phyloP scores from a whole-genome alignment of 1,140 invertebrate species.

The Lordiphosa stackelbergi region DNA sequence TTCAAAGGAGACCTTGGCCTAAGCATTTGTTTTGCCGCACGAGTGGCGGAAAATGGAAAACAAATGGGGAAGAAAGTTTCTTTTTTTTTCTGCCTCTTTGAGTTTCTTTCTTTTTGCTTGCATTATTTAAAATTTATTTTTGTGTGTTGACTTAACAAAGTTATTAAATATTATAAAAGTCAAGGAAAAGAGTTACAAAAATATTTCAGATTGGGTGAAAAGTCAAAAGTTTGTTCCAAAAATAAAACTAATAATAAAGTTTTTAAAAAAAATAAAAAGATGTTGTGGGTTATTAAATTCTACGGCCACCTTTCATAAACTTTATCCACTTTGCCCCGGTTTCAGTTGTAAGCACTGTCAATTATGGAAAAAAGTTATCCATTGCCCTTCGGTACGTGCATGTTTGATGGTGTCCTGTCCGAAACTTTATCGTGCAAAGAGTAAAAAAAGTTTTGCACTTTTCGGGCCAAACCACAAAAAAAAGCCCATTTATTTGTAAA shows the following conservation, averaged over 20 bases:
- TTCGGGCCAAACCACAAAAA: conserved; percentile 16
- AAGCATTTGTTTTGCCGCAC: conserved; percentile 10
- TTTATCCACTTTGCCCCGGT: conserved; percentile 2
- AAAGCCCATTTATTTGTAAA: conserved; percentile 2
- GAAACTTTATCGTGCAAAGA: conserved; percentile 14
- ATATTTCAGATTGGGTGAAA: background rate
- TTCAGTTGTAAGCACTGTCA: conserved; percentile 27
- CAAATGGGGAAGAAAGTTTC: conserved; percentile 6
- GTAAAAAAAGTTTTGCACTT: conserved; percentile 25
- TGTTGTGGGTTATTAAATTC: background rate
- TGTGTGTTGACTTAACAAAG: conserved; percentile 4
- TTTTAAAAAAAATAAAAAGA: no score
- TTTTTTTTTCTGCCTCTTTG: conserved; percentile 7
- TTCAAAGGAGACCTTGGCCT: conserved; percentile 5
- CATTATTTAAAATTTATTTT: conserved; percentile 15
- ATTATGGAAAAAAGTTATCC: conserved; percentile 38
- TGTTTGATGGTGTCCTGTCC: conserved; percentile 4
- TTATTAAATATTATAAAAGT: conserved; percentile 1
- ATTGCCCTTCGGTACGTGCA: conserved; percentile 6
- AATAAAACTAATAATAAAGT: no score
- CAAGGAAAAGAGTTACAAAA: background rate
- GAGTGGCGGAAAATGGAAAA: conserved; percentile 10
- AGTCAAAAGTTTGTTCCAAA: no score
- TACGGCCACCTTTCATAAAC: background rate
- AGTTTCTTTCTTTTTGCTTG: background rate